Base-by-base conservation (phyloP, 2,797 vertebrate genomes). In the Betta splendens region DNA sequence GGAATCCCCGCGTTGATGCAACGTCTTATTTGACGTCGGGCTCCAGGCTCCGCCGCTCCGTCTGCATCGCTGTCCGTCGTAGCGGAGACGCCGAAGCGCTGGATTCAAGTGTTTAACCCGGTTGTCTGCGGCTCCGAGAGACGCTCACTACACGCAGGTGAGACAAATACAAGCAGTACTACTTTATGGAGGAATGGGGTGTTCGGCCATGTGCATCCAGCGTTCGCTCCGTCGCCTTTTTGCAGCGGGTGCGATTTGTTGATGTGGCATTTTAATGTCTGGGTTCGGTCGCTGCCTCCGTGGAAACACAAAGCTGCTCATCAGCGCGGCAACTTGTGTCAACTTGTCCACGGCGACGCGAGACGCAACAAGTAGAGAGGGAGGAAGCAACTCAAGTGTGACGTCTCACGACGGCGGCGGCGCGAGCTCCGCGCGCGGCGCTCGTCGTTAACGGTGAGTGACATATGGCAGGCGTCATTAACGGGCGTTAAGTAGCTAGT, bases 351-450 rank as follows among this genome's bases (percentile, higher is more conserved):
- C 9, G 1, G 11, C 28, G 3, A 5, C 2, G n/a, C 42, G 61
- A n/a, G n/a, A n/a, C n/a, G 77, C 75, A 83, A 79, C 80, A 81
- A 48, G 73, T 79, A 17, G 5, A 8, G 8, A n/a, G n/a, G n/a
- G 10, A 1, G 12, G n/a, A 7, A 16, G 29, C 40, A 37, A 57
- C 54, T n/a, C n/a, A n/a, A n/a, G n/a, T n/a, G n/a, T n/a, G n/a
- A n/a, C n/a, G n/a, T n/a, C n/a, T n/a, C n/a, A 9, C 3, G 46
- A 3, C 1, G 2, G 5, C 1, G 1, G 0, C 4, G 5, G 12
- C 1, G 1, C 0, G 4, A 4, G 12, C 5, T 43, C 4, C 7
- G 3, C 17, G 10, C 22, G 8, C 5, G 0, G 2, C 23, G 31
- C 5, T 47, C 5, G 11, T 5, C 5, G 2, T 3, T 1, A 22